Evolutionary conservation across 2,113 vertebrate species (phyloP).

Genomic region (Pagrus major): DNA sequence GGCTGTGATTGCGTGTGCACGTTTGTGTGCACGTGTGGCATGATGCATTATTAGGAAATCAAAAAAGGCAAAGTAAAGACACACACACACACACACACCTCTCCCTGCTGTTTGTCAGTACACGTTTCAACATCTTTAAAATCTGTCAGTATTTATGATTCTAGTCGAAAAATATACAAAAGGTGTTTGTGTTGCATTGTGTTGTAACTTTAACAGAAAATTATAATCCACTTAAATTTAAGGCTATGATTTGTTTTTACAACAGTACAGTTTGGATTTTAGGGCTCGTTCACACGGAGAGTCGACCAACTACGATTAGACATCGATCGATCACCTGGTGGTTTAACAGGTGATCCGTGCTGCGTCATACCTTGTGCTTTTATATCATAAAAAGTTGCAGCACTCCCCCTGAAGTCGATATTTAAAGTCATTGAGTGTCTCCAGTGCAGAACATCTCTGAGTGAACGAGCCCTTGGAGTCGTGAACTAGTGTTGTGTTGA

Average conservation of each 20-base stretch:
- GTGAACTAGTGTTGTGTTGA: background rate
- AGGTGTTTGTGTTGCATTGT: background rate
- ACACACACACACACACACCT: background rate
- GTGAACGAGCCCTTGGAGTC: background rate
- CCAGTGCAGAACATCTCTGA: background rate
- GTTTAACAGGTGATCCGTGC: background rate
- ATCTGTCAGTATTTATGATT: background rate
- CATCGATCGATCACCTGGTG: background rate
- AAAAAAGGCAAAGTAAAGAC: constrained; percentile 40
- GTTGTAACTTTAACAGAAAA: background rate
- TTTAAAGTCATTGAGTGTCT: too few species aligned
- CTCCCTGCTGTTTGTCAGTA: background rate
- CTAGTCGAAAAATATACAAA: background rate
- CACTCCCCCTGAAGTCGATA: background rate
- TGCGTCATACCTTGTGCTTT: background rate
- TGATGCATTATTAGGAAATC: constrained; percentile 19
- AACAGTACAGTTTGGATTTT: too few species aligned
- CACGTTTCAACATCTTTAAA: background rate
- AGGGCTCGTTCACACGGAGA: constrained; percentile 7
- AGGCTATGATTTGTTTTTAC: background rate
- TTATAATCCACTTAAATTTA: background rate
- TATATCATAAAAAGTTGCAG: background rate
- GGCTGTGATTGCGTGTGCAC: constrained; percentile 50
- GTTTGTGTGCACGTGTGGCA: constrained; percentile 8
- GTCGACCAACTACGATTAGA: too few species aligned